These are phyloP conservation scores for Mesocricetus auratus DNA, from an alignment of 2,113 vertebrate genomes.

Conservation along the genomic window DNA sequence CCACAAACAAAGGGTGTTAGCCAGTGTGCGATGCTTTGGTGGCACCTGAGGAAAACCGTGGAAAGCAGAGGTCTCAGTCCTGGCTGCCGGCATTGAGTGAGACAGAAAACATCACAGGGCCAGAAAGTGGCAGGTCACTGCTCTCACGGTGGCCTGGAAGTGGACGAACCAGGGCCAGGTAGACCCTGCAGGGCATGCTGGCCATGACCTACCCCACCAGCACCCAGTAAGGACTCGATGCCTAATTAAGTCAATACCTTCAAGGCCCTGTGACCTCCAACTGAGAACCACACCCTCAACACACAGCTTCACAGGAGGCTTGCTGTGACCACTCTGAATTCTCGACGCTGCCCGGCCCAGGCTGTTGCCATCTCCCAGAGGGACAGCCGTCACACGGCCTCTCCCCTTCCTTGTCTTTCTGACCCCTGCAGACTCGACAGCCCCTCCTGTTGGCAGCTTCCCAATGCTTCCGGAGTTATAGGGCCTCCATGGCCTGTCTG, in stretches of 20 bases:
- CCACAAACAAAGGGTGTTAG: background rate
- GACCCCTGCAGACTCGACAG: background rate
- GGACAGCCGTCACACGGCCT: too few relatives aligned
- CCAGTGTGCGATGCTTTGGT: background rate
- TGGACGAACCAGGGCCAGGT: background rate
- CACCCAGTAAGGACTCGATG: background rate
- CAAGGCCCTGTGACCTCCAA: background rate
- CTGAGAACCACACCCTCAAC: background rate
- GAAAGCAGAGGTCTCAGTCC: background rate
- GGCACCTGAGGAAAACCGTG: too few relatives aligned
- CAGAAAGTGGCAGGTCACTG: background rate
- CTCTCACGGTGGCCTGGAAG: background rate
- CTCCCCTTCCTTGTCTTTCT: background rate
- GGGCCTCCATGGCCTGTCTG: background rate
- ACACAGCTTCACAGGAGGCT: background rate
- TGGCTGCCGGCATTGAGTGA: too few relatives aligned
- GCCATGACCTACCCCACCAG: background rate
- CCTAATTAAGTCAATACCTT: too few relatives aligned
- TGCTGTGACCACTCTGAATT: background rate
- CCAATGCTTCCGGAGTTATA: background rate
- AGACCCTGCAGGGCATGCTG: background rate
- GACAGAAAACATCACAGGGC: background rate
- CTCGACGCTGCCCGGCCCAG: background rate
- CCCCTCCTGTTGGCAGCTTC: background rate
- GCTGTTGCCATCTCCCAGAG: background rate